Conservation (phyloP, 2,113 vertebrate genomes). For the Syrrhaptes paradoxus region DNA sequence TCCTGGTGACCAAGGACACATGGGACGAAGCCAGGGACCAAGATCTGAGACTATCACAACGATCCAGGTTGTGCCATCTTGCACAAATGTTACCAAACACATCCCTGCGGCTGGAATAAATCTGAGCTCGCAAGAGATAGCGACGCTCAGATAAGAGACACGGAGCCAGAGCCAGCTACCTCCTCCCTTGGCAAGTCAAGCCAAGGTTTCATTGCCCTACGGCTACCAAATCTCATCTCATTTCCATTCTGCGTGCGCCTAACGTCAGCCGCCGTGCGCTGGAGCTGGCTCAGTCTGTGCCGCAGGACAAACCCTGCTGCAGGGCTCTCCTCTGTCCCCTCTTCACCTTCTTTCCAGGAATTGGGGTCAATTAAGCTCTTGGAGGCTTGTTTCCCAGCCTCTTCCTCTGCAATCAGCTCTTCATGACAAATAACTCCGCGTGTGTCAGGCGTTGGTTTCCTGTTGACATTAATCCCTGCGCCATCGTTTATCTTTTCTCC, state of each 20-base stretch:
- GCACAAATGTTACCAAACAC: not conserved
- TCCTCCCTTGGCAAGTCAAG: not conserved
- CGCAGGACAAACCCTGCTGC: not conserved
- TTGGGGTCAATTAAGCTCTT: not conserved
- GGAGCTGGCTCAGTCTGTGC: not conserved
- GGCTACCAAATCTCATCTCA: not conserved
- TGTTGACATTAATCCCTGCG: not conserved
- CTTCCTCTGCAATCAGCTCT: not conserved
- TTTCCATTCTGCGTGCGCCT: not conserved
- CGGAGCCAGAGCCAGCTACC: not conserved
- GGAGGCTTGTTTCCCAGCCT: not conserved
- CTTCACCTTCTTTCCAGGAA: conserved; percentile 26
- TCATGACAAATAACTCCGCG: not conserved
- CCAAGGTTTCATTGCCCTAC: not conserved
- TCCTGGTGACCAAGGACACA: not conserved
- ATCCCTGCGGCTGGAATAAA: not conserved
- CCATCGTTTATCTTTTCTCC: not conserved
- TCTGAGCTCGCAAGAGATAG: not conserved
- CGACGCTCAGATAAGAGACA: not conserved
- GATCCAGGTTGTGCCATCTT: not conserved
- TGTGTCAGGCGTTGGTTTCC: not conserved
- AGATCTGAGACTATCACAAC: not conserved
- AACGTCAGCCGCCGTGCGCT: not conserved
- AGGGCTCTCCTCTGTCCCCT: not conserved
- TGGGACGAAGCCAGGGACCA: not conserved